A percentile compares a stretch with the other conserved stretches of the same genome.
These are phyloP conservation scores for Cyrtonyx montezumae DNA, from an alignment of 2,113 vertebrate species.

Conservation along the genomic window DNA sequence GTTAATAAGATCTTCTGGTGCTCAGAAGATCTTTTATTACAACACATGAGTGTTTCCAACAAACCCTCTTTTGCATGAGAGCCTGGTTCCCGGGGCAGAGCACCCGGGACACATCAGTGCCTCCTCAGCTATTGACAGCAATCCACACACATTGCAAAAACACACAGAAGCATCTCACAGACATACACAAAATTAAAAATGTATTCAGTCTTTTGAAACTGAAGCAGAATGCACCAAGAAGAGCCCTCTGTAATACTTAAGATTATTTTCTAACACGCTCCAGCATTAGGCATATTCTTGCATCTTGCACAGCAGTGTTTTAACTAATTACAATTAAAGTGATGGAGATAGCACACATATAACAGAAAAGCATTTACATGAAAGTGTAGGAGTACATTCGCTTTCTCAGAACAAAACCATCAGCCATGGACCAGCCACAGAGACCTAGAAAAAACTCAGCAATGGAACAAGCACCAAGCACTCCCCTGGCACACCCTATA, in stretches of 20 bases:
- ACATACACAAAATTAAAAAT: not conserved
- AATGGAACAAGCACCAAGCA: not conserved
- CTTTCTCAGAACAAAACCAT: not conserved
- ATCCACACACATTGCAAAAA: not conserved
- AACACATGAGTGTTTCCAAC: conserved; percentile 24
- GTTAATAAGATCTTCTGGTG: not conserved
- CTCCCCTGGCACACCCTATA: not conserved
- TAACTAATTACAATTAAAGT: not conserved
- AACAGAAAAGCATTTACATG: not conserved
- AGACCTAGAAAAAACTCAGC: not conserved
- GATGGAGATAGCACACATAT: fast-evolving
- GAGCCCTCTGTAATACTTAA: not conserved
- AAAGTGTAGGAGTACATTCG: fast-evolving
- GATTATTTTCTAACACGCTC: not conserved
- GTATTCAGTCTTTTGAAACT: not conserved
- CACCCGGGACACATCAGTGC: not conserved
- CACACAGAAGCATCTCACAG: not conserved
- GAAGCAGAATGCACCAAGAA: not conserved
- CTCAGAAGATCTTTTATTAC: conserved; percentile 15
- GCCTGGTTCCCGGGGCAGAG: not conserved
- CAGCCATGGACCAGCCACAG: not conserved
- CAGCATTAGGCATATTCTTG: not conserved
- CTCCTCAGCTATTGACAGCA: not conserved
- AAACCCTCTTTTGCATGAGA: conserved; percentile 5
- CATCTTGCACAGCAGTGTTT: not conserved